Evolutionary conservation across 1,140 invertebrate genomes (phyloP).

Genomic region (Ceratina calcarata): DNA sequence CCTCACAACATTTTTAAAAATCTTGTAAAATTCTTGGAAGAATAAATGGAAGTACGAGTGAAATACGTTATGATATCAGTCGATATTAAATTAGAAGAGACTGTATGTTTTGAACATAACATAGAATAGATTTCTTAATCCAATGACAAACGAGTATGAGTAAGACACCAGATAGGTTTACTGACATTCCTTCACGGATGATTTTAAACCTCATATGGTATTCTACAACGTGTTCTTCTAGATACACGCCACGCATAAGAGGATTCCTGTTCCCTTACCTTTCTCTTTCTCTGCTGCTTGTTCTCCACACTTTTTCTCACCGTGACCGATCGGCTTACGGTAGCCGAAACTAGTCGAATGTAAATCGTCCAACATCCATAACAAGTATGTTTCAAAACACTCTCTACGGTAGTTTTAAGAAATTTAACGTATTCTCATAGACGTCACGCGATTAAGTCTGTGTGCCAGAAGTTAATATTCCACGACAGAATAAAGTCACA

Average conservation of each 20-base stretch:
- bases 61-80: too few relatives aligned
- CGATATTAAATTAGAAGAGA: too few relatives aligned
- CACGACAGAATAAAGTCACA: too few relatives aligned
- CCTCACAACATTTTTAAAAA: too few relatives aligned
- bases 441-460: too few relatives aligned
- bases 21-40: too few relatives aligned
- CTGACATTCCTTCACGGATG: constrained; percentile 46
- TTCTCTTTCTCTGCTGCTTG: constrained; percentile 51
- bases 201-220: constrained; percentile 53
- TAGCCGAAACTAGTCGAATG: constrained; percentile 15
- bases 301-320: constrained; percentile 27
- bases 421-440: too few relatives aligned
- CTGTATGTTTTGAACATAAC: not conserved
- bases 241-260: constrained; percentile 53
- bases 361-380: not conserved
- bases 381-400: too few relatives aligned
- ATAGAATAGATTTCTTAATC: not conserved
- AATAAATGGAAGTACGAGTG: too few relatives aligned
- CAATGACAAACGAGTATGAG: not conserved
- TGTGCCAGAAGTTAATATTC: too few relatives aligned
- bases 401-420: too few relatives aligned
- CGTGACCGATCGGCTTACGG: constrained; percentile 20
- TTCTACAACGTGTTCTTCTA: constrained; percentile 55
- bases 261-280: constrained; percentile 36
- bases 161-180: constrained; percentile 34